Base-by-base conservation (phyloP, 2,113 vertebrate genomes). In the Sprattus sprattus region DNA sequence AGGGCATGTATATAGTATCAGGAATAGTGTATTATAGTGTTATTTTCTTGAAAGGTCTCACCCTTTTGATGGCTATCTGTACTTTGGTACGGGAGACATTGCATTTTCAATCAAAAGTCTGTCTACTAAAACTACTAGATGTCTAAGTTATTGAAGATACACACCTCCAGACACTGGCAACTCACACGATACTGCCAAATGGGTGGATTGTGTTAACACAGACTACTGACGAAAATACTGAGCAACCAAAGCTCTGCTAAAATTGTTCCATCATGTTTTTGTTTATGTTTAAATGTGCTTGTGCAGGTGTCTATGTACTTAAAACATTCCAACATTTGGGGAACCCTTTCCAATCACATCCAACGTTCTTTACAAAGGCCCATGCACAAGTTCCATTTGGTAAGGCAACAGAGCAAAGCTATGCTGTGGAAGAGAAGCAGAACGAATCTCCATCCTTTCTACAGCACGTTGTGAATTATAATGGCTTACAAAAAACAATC, bases 401-500 rank as follows among this genome's bases (percentile, higher is more conserved):
- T 78, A 78, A 78, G 71, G 71, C 71, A 78, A 78, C 71, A 39
- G 71, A 78, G 71, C 71, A 39, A 39, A 78, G 32, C 71, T 16
- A 39, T 78, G 71, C 71, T 78, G 71, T 39, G 25, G 71, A 78
- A 78, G 28, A 78, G 71, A 78, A 15, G 32, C 71, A 78, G 71
- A 75, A 13, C 39, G 71, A 11, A 32, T 78, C 71, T 78, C 71
- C 71, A 78, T 39, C 32, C 39, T 78, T 78, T 39, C 71, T 6
- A 78, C 71, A 78, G 71, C 71, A 78, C 16, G 25, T 28, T 78
- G 28, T 78, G 71, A 78, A 39, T 4, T 78, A 78, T 32, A 78
- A 78, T 78, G 71, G 71, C 71, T 78, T 78, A 78, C 71, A 78
- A 78, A 39, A 44, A 32, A 78, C 71, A 78, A 78, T 78, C 71